These are phyloP conservation scores for Xestobium rufovillosum DNA, from an alignment of 2,888 invertebrate genomes.

Conservation along the genomic window DNA sequence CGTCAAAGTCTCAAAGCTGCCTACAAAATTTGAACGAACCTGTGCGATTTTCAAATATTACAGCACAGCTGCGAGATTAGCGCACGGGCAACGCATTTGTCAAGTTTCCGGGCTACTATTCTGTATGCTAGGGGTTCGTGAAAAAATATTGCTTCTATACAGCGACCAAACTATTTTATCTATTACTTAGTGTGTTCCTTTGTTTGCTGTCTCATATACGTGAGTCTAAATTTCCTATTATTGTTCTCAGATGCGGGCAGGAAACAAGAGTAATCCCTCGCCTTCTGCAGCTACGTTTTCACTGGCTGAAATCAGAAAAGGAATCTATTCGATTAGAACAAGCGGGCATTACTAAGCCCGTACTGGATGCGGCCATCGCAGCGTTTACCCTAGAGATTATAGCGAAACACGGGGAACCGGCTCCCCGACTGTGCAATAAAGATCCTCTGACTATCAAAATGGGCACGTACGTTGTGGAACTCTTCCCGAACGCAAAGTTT, in stretches of 20 bases:
- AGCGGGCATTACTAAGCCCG: conserved; percentile 88
- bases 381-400: conserved; percentile 96
- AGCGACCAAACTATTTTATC: too few relatives aligned
- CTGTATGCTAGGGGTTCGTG: too few relatives aligned
- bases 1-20: too few relatives aligned
- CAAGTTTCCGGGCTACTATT: too few relatives aligned
- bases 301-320: conserved; percentile 92
- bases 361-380: conserved; percentile 89
- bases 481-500: conserved; percentile 97
- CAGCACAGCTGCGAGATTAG: too few relatives aligned
- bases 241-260: conserved; percentile 91
- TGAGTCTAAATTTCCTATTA: too few relatives aligned
- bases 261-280: conserved; percentile 96
- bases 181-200: too few relatives aligned
- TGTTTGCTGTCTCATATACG: too few relatives aligned
- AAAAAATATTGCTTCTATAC: too few relatives aligned
- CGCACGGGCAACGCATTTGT: too few relatives aligned
- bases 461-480: conserved; percentile 86
- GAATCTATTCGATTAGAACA: conserved; percentile 85
- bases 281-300: conserved; percentile 88
- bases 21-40: too few relatives aligned
- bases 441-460: conserved; percentile 97
- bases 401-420: conserved; percentile 91
- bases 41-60: too few relatives aligned
- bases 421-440: conserved; percentile 94